Base-by-base conservation (phyloP, 92 coral and sea anemone species). In the Palythoa grandiflora region DNA sequence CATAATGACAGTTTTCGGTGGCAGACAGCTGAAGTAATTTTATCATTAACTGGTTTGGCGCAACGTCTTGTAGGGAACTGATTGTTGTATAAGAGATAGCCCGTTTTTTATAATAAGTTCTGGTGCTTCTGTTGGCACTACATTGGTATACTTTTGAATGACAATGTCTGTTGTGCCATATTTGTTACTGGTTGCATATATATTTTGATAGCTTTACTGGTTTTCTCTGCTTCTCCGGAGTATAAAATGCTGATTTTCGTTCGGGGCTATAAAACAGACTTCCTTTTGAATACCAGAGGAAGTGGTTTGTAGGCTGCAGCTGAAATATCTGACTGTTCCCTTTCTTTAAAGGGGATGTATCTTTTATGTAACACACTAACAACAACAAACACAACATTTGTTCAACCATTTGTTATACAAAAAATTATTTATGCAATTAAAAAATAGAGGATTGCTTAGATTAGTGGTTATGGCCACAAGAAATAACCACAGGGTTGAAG, bases 211-310 rank as follows among this genome's bases (percentile, higher is more conserved):
- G 20, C 66, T 76, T 76, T 21, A 76, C 80, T 76, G 59, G 66
- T 38, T 66, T 76, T 76, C 51, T 76, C 51, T 52, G 80, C 60
- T 52, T 52, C 80, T 76, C 40, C 80, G 52, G 21, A 51, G 80
- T 76, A 55, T 76, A 65, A 76, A 76, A 76, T 36, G 66, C 51
- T 53, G 65, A 44, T 52, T 76, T 79, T 38, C 88, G 68, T 85
- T 85, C 88, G n/a, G 88, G 88, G 75, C 8, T 57, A 85, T n/a
- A n/a, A 85, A 85, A 70, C 81, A 85, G 40, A 85, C 88, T 68
- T 81, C 81, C 71, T 78, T 85, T 85, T 53, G 50, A 0, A 73
- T 51, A 37, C 39, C 88, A 85, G 59, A 39, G 88, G 88, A 35
- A 85, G 81, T 40, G 50, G 88, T 85, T 78, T 85, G n/a, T 47